Evolutionary conservation across 2,113 vertebrate genomes (phyloP).

Genomic region (Sturnira hondurensis): DNA sequence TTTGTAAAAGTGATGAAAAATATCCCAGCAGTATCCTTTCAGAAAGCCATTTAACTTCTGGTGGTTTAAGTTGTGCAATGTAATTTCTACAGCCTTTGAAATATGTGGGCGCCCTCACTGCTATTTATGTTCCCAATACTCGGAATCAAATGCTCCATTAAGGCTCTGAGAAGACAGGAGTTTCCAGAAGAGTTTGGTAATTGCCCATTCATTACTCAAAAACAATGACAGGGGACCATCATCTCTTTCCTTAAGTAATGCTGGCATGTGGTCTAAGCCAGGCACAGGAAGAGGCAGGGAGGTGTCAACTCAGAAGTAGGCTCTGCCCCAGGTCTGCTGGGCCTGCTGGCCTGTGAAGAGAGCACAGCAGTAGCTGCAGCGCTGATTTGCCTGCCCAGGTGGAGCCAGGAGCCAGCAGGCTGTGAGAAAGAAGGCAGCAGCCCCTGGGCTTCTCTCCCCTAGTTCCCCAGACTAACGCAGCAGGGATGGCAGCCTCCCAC

Average conservation of each 20-base stretch:
- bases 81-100: slow-evolving; percentile 71
- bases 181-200: slow-evolving; percentile 64
- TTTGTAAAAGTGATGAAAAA: slow-evolving; percentile 75
- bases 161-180: slow-evolving; percentile 38
- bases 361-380: neutral
- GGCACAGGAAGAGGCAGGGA: neutral
- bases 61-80: slow-evolving; percentile 64
- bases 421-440: neutral
- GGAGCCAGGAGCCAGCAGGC: neutral
- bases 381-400: neutral
- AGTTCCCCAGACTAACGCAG: neutral
- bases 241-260: slow-evolving; percentile 4
- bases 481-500: neutral
- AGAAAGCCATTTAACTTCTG: slow-evolving; percentile 67
- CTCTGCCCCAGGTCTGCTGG: neutral
- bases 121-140: slow-evolving; percentile 49
- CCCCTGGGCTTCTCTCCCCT: neutral
- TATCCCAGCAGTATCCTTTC: slow-evolving; percentile 73
- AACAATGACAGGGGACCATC: slow-evolving; percentile 44
- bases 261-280: slow-evolving; percentile 1
- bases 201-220: slow-evolving; percentile 59
- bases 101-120: slow-evolving; percentile 60
- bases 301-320: neutral
- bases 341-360: no score
- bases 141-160: slow-evolving; percentile 52